Base-by-base conservation (phyloP, 2,888 invertebrate species). In the Argyresthia goedartella region DNA sequence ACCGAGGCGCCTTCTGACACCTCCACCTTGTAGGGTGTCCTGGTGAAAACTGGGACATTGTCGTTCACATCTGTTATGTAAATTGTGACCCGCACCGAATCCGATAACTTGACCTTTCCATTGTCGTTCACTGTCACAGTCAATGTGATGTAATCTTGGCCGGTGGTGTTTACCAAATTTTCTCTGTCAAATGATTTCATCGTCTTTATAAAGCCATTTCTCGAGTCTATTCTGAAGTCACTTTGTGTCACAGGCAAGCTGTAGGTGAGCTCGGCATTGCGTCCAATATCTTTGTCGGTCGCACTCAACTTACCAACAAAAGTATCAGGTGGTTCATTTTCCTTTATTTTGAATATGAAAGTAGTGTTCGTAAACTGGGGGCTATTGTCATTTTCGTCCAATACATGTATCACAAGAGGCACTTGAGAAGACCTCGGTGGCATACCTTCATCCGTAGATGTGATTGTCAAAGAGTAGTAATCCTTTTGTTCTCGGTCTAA, bases 311-410 rank as follows among this genome's bases (percentile, higher is more conserved):
- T 95, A 1, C 98, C 96, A 34, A 99, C 95, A 77, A 96, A 97
- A 0, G 96, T 94, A 72, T 95, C 95, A 0, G 93, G 90, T 1
- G 94, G 93, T 59, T 95, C 94, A 74, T 96, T 96, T 81, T 97
- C 96, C 51, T 93, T 91, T 14, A 98, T 91, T 72, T 91, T 94
- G 70, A 98, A 97, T 54, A 93, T 92, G 76, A 98, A 99, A 13
- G 95, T 95, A 35, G 91, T 90, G 64, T 98, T 96, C 2, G 93
- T 92, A 77, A 99, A 99, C 70, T 93, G 91, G 0, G 99, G 99
- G 35, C 93, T 91, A 74, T 98, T 97, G 79, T 99, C 98, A 76
- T 99, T 99, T 81, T 98, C 97, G 80, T 98, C 99, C 56, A 96
- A 91, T 16, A 98, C 92, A 69, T 97, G 96, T 56, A 98, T 93